Evolutionary conservation across 2,113 vertebrate species (phyloP), one percentile per base, ranked within the genome.

Genomic region (Thunnus thynnus): DNA sequence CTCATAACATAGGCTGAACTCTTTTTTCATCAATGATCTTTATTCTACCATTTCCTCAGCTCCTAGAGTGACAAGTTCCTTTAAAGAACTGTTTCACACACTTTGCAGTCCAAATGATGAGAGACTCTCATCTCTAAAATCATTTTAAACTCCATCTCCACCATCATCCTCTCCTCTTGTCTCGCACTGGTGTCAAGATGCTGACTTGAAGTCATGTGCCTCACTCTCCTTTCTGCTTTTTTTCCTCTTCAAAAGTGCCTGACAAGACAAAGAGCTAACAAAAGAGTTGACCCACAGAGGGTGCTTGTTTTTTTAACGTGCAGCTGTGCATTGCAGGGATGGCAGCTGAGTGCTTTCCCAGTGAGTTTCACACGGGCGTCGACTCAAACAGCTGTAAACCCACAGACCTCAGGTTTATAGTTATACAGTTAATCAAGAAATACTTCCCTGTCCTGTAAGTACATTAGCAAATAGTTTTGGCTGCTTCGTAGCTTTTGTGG

Each of bases 261-360:
- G 73, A 83, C 64, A 46, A 82, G 86, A 81, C 76, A 91, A 83
- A 78, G 57, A 72, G 44, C 58, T 11, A 20, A 63, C 60, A n/a
- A 62, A 82, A 56, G 52, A 71, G 73, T 54, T 27, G 75, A 88
- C 76, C 76, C 75, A 51, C 65, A 75, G 78, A 71, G 80, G 73
- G 63, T 80, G 88, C 84, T 87, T 94, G 90, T 83, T 93, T 90
- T 81, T 76, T 88, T 84, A 86, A 86, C 63, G 12, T 71, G 77
- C 94, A 93, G 91, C 92, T 93, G 94, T 88, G 93, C 77, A 46
- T 60, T 48, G 52, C 51, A 41, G 86, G 72, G 66, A 79, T 85
- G 61, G 47, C 62, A n/a, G 83, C 71, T 16, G 66, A 77, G 60
- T 30, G 72, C 60, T 74, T 73, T 83, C 88, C 72, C 32, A 10